Evolutionary conservation across 2,888 invertebrate genomes (phyloP).

Genomic region (Thymelicus sylvestris): DNA sequence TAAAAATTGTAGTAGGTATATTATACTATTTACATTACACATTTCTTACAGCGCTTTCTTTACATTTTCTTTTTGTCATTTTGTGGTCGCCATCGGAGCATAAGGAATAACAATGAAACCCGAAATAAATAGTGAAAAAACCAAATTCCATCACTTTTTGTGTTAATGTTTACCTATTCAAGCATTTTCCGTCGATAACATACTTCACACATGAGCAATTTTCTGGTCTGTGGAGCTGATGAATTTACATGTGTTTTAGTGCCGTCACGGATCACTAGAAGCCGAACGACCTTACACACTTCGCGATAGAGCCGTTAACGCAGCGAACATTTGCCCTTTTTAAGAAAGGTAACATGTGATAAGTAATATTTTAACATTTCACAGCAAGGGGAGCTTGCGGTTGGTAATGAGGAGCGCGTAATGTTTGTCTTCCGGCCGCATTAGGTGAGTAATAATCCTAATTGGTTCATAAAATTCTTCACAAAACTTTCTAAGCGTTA

Average conservation of each 20-base stretch:
- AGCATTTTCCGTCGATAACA: too few relatives aligned
- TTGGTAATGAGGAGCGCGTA: conserved; percentile 78
- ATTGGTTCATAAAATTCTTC: conserved; percentile 76
- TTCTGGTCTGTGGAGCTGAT: conserved; percentile 3
- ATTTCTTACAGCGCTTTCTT: too few relatives aligned
- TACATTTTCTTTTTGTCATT: too few relatives aligned
- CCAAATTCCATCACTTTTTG: too few relatives aligned
- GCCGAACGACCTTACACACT: conserved; percentile 54
- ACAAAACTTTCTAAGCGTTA: conserved; percentile 67
- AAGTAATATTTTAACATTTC: conserved; percentile 72
- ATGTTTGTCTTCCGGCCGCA: conserved; percentile 76
- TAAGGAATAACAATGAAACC: too few relatives aligned
- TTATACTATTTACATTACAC: too few relatives aligned
- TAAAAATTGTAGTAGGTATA: too few relatives aligned
- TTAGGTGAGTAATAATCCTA: conserved; percentile 76
- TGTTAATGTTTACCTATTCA: too few relatives aligned
- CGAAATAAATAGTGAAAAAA: too few relatives aligned
- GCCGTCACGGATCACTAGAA: conserved; percentile 51
- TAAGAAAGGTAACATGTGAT: conserved; percentile 61
- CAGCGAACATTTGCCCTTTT: conserved; percentile 54
- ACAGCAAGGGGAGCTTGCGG: conserved; percentile 73
- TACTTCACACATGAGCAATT: too few relatives aligned
- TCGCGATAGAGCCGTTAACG: conserved; percentile 67
- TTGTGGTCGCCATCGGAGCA: too few relatives aligned
- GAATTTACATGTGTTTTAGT: conserved; percentile 37